Conservation (phyloP, 2,888 invertebrate genomes). For the Caenorhabditis angaria region DNA sequence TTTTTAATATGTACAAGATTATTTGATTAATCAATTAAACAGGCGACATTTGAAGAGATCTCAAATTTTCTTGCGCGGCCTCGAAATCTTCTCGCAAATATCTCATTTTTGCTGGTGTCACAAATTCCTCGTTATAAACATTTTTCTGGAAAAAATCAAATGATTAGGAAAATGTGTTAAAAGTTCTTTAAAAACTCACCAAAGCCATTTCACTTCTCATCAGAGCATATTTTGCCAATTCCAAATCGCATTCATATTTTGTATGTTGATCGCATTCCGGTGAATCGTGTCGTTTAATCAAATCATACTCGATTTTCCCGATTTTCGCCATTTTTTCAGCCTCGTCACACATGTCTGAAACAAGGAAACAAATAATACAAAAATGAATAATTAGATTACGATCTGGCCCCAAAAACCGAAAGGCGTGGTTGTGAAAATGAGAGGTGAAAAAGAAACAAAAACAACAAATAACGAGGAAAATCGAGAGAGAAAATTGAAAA, state of each 20-base stretch:
- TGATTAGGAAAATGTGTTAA: background rate
- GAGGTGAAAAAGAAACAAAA: background rate
- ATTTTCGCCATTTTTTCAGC: constrained; percentile 38
- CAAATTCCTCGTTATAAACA: constrained; percentile 41
- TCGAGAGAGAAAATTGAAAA: background rate
- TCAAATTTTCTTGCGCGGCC: constrained; percentile 31
- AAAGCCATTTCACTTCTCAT: constrained; percentile 39
- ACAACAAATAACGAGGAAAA: background rate
- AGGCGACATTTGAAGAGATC: constrained; percentile 20
- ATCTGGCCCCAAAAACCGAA: constrained; percentile 4
- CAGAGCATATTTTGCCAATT: constrained; percentile 27
- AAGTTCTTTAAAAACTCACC: constrained; percentile 11
- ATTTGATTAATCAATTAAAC: background rate
- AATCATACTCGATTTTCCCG: constrained; percentile 34
- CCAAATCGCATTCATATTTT: constrained; percentile 36
- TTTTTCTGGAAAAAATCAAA: constrained; percentile 28
- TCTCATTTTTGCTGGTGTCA: constrained; percentile 38
- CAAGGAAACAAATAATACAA: background rate
- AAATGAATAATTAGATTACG: background rate
- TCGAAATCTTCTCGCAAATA: constrained; percentile 34
- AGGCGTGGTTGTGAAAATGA: constrained; percentile 4
- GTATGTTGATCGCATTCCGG: constrained; percentile 29
- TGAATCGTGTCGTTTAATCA: constrained; percentile 31
- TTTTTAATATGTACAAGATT: background rate
- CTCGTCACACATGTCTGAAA: constrained; percentile 29